A percentile compares a stretch with the other conserved stretches of the same genome.
phyloP scores from a whole-genome alignment of 2,888 invertebrate species.

The Nomada ferruginata region DNA sequence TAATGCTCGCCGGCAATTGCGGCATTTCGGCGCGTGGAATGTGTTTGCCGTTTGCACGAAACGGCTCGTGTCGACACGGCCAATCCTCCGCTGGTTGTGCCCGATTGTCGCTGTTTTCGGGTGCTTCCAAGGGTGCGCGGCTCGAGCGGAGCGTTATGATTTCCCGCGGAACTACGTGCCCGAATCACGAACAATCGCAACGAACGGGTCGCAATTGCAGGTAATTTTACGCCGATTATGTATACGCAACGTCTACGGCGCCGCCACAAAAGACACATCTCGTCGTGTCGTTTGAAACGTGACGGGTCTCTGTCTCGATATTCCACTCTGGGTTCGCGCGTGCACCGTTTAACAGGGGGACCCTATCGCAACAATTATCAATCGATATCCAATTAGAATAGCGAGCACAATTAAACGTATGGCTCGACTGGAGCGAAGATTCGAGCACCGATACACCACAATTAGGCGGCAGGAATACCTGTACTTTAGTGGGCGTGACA shows the following conservation, averaged over 20 bases:
- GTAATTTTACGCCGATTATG: slow-evolving; percentile 8
- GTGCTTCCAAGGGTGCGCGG: neutral
- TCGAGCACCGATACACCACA: no score
- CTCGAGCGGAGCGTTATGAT: no score
- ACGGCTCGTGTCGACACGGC: neutral
- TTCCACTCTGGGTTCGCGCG: neutral
- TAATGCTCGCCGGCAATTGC: neutral
- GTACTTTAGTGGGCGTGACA: slow-evolving; percentile 75
- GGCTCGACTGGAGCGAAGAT: neutral
- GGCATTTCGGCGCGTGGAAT: neutral
- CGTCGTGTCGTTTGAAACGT: slow-evolving; percentile 29
- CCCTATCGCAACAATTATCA: slow-evolving; percentile 21
- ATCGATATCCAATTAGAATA: slow-evolving; percentile 29
- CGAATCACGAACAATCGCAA: neutral
- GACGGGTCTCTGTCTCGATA: slow-evolving; percentile 2
- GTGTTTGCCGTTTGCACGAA: neutral
- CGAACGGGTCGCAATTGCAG: neutral
- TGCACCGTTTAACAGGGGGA: neutral
- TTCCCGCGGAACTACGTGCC: neutral
- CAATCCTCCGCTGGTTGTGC: neutral
- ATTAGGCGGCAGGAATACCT: slow-evolving; percentile 69
- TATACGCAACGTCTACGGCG: neutral
- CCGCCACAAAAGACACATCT: neutral
- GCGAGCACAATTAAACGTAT: slow-evolving; percentile 15
- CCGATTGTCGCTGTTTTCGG: neutral